These are phyloP conservation scores for Melitaea athalia DNA, from an alignment of 2,888 invertebrate species.

Conservation along the genomic window DNA sequence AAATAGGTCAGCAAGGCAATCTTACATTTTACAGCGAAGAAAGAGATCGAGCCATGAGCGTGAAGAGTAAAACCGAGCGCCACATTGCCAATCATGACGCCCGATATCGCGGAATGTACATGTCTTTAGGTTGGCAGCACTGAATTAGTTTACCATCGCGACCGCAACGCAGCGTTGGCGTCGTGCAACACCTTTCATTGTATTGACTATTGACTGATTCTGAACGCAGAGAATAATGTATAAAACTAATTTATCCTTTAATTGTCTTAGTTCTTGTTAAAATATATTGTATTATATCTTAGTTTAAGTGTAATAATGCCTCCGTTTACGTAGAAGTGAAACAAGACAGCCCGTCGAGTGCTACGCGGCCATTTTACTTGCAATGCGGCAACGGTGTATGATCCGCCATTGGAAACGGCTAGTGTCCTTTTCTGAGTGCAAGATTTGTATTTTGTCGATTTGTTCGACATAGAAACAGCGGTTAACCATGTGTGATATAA, in stretches of 20 bases:
- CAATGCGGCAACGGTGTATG: slow-evolving; percentile 88
- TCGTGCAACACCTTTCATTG: slow-evolving; percentile 88
- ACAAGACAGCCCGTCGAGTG: slow-evolving; percentile 79
- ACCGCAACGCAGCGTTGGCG: slow-evolving; percentile 82
- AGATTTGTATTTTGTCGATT: slow-evolving; percentile 80
- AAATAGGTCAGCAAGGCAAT: slow-evolving; percentile 47
- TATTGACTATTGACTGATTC: slow-evolving; percentile 88
- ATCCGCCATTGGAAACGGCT: slow-evolving; percentile 88
- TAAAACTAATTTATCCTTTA: slow-evolving; percentile 85
- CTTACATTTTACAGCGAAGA: slow-evolving; percentile 46
- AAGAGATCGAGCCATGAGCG: slow-evolving; percentile 56
- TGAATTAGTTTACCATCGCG: slow-evolving; percentile 81
- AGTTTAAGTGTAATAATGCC: slow-evolving; percentile 80
- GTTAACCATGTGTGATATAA: slow-evolving; percentile 80
- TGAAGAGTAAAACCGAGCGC: slow-evolving; percentile 62
- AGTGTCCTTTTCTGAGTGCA: slow-evolving; percentile 85
- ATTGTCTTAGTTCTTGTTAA: slow-evolving; percentile 78
- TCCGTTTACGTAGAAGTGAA: slow-evolving; percentile 80
- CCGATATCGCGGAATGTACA: slow-evolving; percentile 70
- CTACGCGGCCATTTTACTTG: slow-evolving; percentile 87
- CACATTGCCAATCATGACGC: slow-evolving; percentile 79
- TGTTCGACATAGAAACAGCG: slow-evolving; percentile 76
- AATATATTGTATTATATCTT: slow-evolving; percentile 75
- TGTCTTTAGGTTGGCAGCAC: slow-evolving; percentile 67
- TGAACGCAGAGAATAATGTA: slow-evolving; percentile 84